Evolutionary conservation across 2,888 invertebrate species (phyloP), one percentile per base, ranked within the genome.

Genomic region (Hydroisotoma schaefferi): DNA sequence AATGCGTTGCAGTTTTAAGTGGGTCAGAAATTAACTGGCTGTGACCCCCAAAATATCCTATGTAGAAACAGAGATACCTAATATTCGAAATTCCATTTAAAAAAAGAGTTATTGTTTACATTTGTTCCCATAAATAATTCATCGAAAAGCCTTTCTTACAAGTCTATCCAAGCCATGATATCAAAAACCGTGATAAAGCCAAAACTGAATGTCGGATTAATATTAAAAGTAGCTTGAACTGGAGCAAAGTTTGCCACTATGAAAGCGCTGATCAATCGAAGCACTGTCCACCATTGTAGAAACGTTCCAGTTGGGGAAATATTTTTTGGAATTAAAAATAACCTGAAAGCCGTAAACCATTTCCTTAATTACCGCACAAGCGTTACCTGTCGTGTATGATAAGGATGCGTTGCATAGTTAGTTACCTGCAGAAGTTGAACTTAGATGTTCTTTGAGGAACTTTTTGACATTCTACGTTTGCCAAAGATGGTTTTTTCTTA

Each of bases 111-210:
- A n/a, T n/a, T n/a, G n/a, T n/a, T n/a, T n/a, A n/a, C n/a, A n/a
- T n/a, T n/a, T n/a, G n/a, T n/a, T 38, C 10, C 15, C 22, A 22
- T 12, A 48, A 48, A 48, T 48, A 28, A 43, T 18, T 46, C 4
- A 12, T 10, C n/a, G 15, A 46, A 27, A n/a, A 27, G 28, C 18
- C 40, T 18, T 33, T 37, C 29, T 47, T 49, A 68, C 65, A 72
- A 59, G 47, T 72, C 69, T 28, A 61, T 38, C 65, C 68, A 70
- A 2, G 69, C 70, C n/a, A 72, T 29, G 2, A 68, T 28, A 44
- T 72, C 72, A 28, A 68, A 63, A 10, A 48, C 2, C 0, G 67
- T 27, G 15, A 61, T 61, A 1, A 58, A 25, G n/a, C 28, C 12
- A 2, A 68, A 47, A 8, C 55, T 27, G 1, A 15, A n/a, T 10